Evolutionary conservation across 2,888 invertebrate genomes (phyloP).

Genomic region (Tenthredo mesomela): DNA sequence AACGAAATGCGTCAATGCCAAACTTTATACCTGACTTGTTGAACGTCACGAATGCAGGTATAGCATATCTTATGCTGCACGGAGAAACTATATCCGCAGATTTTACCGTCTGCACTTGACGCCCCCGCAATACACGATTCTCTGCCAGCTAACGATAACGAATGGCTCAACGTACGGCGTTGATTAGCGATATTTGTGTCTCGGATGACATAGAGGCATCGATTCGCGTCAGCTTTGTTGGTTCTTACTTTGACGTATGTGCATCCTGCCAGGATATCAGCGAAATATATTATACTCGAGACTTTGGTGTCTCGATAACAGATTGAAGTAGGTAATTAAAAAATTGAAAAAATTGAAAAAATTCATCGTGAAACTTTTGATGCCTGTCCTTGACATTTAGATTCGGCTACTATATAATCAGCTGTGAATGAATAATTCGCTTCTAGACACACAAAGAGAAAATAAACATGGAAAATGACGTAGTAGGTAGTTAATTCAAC

Average conservation of each 20-base stretch:
- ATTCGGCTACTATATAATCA: neutral
- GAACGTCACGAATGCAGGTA: neutral
- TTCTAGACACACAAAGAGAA: neutral
- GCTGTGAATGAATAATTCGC: neutral
- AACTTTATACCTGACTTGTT: conserved; percentile 1
- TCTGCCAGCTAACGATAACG: conserved; percentile 48
- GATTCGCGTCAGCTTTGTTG: conserved; percentile 49
- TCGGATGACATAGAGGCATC: conserved; percentile 39
- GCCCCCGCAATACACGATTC: conserved; percentile 49
- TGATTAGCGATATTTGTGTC: conserved; percentile 51
- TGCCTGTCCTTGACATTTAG: neutral
- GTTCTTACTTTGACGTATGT: conserved; percentile 42
- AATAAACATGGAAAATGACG: neutral
- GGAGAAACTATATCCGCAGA: conserved; percentile 18
- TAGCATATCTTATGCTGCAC: neutral
- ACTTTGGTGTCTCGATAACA: neutral
- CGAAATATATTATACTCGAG: neutral
- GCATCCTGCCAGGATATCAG: neutral
- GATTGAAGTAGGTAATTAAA: neutral
- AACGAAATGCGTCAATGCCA: conserved; percentile 26
- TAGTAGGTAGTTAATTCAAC: neutral
- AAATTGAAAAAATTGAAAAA: neutral
- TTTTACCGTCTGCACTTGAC: conserved; percentile 29
- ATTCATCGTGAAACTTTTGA: neutral
- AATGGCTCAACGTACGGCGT: conserved; percentile 45